Evolutionary conservation across 2,888 invertebrate genomes (phyloP).

Genomic region (Limnephilus auricula): DNA sequence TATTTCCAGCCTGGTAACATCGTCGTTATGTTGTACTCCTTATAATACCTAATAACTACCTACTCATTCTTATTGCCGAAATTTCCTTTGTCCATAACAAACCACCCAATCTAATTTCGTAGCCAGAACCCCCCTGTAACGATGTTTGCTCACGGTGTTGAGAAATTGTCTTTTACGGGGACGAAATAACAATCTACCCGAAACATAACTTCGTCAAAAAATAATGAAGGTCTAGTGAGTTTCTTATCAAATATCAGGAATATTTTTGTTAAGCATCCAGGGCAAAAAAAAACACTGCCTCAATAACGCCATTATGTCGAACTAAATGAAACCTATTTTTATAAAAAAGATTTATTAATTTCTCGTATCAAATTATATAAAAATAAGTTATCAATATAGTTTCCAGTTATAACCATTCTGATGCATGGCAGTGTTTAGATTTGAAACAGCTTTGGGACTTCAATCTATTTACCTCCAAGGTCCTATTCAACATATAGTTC

Average conservation of each 20-base stretch:
- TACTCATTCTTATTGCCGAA: not conserved
- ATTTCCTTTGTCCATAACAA: constrained; percentile 18
- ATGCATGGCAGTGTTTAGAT: too few species aligned
- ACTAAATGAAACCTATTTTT: too few species aligned
- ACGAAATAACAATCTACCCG: not conserved
- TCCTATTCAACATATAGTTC: too few species aligned
- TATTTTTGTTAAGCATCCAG: not conserved
- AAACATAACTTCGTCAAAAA: constrained; percentile 17
- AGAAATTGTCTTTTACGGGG: constrained; percentile 7
- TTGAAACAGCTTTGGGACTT: too few species aligned
- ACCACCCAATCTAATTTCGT: constrained; percentile 16
- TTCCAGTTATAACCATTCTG: too few species aligned
- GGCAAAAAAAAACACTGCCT: not conserved
- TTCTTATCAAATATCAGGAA: not conserved
- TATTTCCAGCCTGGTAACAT: not conserved
- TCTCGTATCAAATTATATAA: too few species aligned
- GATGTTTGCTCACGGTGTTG: constrained; percentile 22
- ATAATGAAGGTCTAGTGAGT: not conserved
- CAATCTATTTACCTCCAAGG: too few species aligned
- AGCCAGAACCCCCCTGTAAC: not conserved
- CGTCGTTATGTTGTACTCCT: not conserved
- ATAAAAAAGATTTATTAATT: too few species aligned
- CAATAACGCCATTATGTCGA: not conserved
- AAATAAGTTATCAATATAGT: too few species aligned
- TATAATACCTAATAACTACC: not conserved